These are phyloP conservation scores for Pelvicachromis taeniatus DNA, from an alignment of 2,113 vertebrate genomes.

Conservation along the genomic window DNA sequence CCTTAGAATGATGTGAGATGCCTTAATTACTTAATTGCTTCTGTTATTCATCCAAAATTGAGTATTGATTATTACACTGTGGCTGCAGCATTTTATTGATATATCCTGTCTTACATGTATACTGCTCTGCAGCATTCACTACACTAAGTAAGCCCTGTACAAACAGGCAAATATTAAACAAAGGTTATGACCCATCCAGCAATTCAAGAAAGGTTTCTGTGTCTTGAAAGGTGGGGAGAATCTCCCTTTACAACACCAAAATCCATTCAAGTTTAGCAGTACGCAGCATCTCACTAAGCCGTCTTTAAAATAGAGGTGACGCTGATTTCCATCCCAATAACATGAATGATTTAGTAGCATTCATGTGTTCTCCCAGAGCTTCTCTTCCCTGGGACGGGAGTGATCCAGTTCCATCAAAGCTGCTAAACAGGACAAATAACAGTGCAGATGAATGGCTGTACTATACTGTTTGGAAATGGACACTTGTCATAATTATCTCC, in stretches of 20 bases:
- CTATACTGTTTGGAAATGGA: neutral
- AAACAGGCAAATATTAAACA: neutral
- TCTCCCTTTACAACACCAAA: neutral
- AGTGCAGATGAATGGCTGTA: no score
- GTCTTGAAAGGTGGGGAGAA: neutral
- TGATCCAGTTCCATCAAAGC: neutral
- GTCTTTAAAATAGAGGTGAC: neutral
- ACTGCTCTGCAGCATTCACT: neutral
- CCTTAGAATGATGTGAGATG: fast-evolving
- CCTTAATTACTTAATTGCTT: neutral
- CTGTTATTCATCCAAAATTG: neutral
- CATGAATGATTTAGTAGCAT: fast-evolving
- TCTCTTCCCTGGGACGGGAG: neutral
- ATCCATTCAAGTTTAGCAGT: neutral
- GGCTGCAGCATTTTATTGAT: neutral
- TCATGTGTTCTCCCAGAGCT: neutral
- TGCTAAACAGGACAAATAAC: no score
- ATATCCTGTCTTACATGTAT: neutral
- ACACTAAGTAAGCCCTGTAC: neutral
- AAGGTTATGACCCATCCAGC: neutral
- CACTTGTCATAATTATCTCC: no score
- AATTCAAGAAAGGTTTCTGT: neutral
- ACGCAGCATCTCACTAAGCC: neutral
- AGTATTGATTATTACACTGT: neutral
- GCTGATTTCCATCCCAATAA: fast-evolving